phyloP scores from a whole-genome alignment of 1,140 invertebrate species.

The Drosophila mauritiana region DNA sequence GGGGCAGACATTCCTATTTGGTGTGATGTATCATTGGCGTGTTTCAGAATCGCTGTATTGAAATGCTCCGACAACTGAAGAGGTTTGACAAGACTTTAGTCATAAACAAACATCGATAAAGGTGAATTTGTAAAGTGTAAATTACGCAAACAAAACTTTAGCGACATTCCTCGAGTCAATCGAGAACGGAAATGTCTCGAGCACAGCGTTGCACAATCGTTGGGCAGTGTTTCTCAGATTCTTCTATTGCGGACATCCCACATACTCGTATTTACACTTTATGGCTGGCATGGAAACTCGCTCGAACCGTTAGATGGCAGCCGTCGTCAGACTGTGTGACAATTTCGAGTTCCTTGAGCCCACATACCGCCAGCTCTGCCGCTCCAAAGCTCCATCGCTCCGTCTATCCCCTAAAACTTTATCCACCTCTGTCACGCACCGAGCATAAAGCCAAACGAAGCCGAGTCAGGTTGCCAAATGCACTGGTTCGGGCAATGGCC shows the following conservation, averaged over 20 bases:
- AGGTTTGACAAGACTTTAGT: too few species aligned
- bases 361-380: constrained; percentile 57
- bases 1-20: constrained; percentile 1
- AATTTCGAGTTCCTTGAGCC: constrained; percentile 81
- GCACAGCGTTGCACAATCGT: constrained; percentile 56
- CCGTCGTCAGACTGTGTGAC: constrained; percentile 53
- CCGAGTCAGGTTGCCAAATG: constrained; percentile 56
- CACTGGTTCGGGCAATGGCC: constrained; percentile 32
- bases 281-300: constrained; percentile 19
- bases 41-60: background rate
- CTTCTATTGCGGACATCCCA: constrained; percentile 51
- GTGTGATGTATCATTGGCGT: constrained; percentile 17
- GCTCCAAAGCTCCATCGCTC: constrained; percentile 1
- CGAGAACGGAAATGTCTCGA: constrained; percentile 78
- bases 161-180: constrained; percentile 46
- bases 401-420: constrained; percentile 4
- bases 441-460: constrained; percentile 49
- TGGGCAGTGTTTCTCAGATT: constrained; percentile 33
- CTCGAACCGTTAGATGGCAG: constrained; percentile 56
- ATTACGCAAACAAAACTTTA: too few species aligned
- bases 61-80: background rate
- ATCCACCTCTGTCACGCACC: constrained; percentile 59
- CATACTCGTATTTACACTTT: constrained; percentile 17
- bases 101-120: background rate
- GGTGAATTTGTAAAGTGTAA: too few species aligned